Evolutionary conservation across 1,140 invertebrate genomes (phyloP), one percentile per base, ranked within the genome.

Genomic region (Lethrus apterus): DNA sequence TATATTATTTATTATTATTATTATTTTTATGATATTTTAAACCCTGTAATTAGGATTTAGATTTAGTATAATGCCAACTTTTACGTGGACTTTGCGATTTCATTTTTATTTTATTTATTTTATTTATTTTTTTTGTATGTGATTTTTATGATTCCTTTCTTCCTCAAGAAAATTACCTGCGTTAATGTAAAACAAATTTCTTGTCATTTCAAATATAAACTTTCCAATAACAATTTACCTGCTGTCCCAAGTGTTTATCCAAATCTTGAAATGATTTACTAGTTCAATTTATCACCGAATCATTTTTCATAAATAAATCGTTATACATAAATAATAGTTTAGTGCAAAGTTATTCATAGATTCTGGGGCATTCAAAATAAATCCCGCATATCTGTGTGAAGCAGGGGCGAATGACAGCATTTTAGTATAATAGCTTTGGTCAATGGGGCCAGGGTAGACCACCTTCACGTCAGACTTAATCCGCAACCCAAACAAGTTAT

Each of bases 191-290:
- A n/a, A n/a, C n/a, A n/a, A n/a, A n/a, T n/a, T n/a, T n/a, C n/a
- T n/a, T n/a, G n/a, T n/a, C n/a, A n/a, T n/a, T n/a, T n/a, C n/a
- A n/a, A n/a, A n/a, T n/a, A n/a, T n/a, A n/a, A n/a, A n/a, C n/a
- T n/a, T n/a, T n/a, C n/a, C n/a, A n/a, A n/a, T n/a, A 38, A 38
- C 24, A 38, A 21, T 38, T 38, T 38, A 38, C 35, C 35, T 38
- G 35, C 11, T 13, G 24, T 21, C 35, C 10, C 13, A 38, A 38
- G 9, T 38, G 35, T 21, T 21, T 21, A 38, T 21, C 19, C 35
- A 38, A 38, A 38, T 38, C 35, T 21, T 11, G 35, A 20, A 23
- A 21, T 38, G 35, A 38, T 38, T 38, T 38, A 38, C 35, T 17
- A 11, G 5, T 18, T 38, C 14, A 38, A 38, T 21, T 38, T 38